Percentiles rank a stretch among this genome's conserved stretches.
Conservation (phyloP, 2,797 vertebrate species). For the Vireo griseus region DNA sequence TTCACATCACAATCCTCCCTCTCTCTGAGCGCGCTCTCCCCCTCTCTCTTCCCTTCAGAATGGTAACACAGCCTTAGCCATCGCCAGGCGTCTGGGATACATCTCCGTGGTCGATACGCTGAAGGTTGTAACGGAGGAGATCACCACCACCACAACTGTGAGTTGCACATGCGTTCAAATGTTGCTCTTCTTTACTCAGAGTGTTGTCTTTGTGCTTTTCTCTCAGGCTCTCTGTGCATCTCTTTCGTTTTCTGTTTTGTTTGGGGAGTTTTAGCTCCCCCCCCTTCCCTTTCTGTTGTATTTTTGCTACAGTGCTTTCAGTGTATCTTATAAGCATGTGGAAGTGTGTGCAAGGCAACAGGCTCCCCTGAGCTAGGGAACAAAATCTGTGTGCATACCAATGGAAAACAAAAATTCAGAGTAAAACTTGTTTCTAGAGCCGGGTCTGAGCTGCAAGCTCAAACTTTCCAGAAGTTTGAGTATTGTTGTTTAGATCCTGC, state of each 20-base stretch:
- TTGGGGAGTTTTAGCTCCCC: neutral
- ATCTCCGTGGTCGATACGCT: conserved; percentile 98
- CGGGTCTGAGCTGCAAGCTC: neutral
- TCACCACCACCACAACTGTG: conserved; percentile 93
- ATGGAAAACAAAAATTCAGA: neutral
- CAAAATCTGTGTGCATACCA: neutral
- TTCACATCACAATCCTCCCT: conserved; percentile 58
- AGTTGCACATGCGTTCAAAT: conserved; percentile 35
- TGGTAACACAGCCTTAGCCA: conserved; percentile 96
- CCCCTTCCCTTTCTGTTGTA: neutral
- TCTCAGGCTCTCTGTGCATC: neutral
- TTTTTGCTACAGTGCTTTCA: neutral
- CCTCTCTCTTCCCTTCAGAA: conserved; percentile 78
- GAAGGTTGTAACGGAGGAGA: conserved; percentile 94
- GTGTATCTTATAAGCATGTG: neutral
- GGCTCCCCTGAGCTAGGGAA: neutral
- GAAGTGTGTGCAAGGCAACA: neutral
- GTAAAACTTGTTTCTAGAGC: neutral
- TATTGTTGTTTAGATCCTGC: neutral
- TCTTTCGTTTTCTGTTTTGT: neutral
- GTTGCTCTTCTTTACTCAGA: neutral
- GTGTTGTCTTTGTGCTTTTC: neutral
- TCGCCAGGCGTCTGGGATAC: conserved; percentile 93
- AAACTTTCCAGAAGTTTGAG: conserved; percentile 6
- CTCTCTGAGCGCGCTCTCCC: conserved; percentile 33